These are phyloP conservation scores for Tenthredo amoena DNA, from an alignment of 2,888 invertebrate species.

Conservation along the genomic window DNA sequence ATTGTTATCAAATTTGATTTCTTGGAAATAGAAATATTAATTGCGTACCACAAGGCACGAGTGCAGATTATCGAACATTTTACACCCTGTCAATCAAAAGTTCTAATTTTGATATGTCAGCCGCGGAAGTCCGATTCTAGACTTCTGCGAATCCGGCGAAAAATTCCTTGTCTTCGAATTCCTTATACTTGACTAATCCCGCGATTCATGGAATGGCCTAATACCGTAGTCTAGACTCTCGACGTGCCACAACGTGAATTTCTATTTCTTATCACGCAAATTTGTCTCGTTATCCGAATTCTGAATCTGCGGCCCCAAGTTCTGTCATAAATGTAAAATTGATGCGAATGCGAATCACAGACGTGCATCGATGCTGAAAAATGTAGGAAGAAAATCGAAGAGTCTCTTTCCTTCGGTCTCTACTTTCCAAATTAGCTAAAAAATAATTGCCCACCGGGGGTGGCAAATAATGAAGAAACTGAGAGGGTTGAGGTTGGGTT, in stretches of 20 bases:
- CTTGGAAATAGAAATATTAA: background rate
- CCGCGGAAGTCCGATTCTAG: background rate
- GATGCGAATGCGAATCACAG: background rate
- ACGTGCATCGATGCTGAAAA: background rate
- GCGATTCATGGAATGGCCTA: background rate
- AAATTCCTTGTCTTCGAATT: background rate
- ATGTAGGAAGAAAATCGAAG: background rate
- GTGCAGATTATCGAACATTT: background rate
- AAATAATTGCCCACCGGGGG: conserved; percentile 31
- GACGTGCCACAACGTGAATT: background rate
- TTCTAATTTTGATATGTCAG: background rate
- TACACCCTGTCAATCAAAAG: background rate
- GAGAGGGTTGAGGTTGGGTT: conserved; percentile 56
- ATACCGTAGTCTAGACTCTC: background rate
- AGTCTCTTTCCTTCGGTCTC: background rate
- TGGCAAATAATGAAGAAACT: conserved; percentile 30
- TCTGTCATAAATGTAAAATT: background rate
- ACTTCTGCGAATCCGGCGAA: background rate
- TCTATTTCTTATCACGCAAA: background rate
- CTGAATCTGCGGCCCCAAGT: background rate
- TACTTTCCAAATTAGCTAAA: background rate
- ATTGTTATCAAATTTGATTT: background rate
- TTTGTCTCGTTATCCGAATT: background rate
- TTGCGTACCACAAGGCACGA: background rate
- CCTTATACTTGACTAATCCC: background rate